Evolutionary conservation across 2,113 vertebrate genomes (phyloP), one percentile per base, ranked within the genome.

Genomic region (Mionectes macconnelli): DNA sequence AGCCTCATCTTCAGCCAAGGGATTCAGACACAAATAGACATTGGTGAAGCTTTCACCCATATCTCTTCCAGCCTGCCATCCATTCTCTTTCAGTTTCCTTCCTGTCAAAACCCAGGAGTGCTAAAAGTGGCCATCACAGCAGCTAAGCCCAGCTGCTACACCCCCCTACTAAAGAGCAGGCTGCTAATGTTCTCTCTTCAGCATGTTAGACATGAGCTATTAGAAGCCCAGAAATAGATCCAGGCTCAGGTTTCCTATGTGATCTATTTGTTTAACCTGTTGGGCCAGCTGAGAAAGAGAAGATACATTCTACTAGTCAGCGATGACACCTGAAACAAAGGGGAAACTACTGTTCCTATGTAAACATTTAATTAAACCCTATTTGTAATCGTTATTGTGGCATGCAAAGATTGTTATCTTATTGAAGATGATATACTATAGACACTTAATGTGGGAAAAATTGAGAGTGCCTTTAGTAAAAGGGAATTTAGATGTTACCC

Each of bases 21-120:
- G 27, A 75, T 83, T 86, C 5, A 1, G n/a, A 89, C 57, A 49
- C 31, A 86, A 84, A 69, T 90, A 55, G 81, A 81, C 17, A 35
- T 85, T 76, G 93, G 85, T 70, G 89, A 93, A 93, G 53, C 82
- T 92, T 94, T 96, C 90, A 85, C 87, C 68, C 47, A 1, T 87
- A 78, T 62, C 95, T 81, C 75, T 84, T 95, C 93, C 53, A 14
- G 67, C 74, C 88, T 72, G 79, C 85, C 40, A 3, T 78, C 87
- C 55, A 44, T 45, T 87, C 52, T 81, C n/a, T 84, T 56, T 78
- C 95, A 95, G 88, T 78, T 90, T 96, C 89, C 86, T 96, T 91
- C 97, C 96, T 93, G 94, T 93, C 95, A 23, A 81, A 94, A 94
- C 74, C 74, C 92, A 75, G 73, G 68, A 93, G 92, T 72, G 79